A percentile compares a stretch with the other conserved stretches of the same genome.
These are phyloP conservation scores for Pseudoips prasinana DNA, from an alignment of 2,888 invertebrate genomes.

Conservation along the genomic window DNA sequence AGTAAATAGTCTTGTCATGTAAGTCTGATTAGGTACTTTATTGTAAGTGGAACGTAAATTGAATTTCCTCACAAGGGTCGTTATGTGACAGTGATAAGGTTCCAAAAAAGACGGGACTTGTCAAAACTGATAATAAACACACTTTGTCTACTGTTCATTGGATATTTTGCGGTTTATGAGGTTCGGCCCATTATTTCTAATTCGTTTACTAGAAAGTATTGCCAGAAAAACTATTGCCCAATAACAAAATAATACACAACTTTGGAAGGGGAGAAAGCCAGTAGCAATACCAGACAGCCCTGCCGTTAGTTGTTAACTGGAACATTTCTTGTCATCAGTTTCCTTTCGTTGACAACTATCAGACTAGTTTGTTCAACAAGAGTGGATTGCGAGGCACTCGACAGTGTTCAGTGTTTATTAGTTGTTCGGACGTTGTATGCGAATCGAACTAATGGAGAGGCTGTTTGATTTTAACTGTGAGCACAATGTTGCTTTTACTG, in stretches of 20 bases:
- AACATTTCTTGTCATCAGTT: constrained; percentile 52
- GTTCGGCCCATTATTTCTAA: background rate
- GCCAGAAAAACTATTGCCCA: constrained; percentile 28
- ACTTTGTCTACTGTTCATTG: constrained; percentile 6
- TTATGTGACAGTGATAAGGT: background rate
- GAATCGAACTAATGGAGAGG: constrained; percentile 33
- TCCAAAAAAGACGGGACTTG: constrained; percentile 4
- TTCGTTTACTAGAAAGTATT: no score
- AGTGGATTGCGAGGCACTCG: constrained; percentile 35
- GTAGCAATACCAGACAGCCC: constrained; percentile 29
- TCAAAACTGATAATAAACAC: constrained; percentile 11
- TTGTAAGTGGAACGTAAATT: constrained; percentile 3
- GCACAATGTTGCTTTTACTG: constrained; percentile 9
- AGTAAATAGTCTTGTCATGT: no score
- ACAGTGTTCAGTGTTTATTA: constrained; percentile 42
- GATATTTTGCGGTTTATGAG: constrained; percentile 15
- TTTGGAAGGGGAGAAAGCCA: constrained; percentile 39
- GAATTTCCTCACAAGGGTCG: no score
- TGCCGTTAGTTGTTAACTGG: constrained; percentile 50
- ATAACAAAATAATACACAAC: constrained; percentile 41
- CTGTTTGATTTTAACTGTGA: constrained; percentile 16
- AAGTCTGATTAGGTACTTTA: constrained; percentile 3
- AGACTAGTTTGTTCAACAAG: constrained; percentile 46
- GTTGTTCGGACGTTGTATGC: constrained; percentile 37
- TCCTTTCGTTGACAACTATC: constrained; percentile 52